Conservation (phyloP, 64 coral and sea anemone species). For the Exaiptasia diaphana region DNA sequence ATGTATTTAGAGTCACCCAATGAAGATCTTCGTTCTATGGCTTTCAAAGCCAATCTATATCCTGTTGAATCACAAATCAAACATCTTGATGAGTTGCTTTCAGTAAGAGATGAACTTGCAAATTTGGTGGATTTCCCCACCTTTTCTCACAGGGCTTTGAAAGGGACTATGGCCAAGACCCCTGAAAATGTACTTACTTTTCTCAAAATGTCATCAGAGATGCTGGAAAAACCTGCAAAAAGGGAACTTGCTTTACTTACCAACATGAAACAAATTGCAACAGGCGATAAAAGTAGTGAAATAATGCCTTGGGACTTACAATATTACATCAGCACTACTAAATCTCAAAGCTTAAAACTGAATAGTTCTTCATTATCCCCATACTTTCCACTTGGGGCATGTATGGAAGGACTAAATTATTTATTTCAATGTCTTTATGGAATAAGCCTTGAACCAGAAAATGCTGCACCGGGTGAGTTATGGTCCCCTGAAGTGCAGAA, state of each 20-base stretch:
- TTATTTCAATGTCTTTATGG: slow-evolving; percentile 82
- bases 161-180: slow-evolving; percentile 87
- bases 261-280: slow-evolving; percentile 56
- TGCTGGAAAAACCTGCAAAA: slow-evolving; percentile 68
- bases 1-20: slow-evolving; percentile 73
- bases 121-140: slow-evolving; percentile 75
- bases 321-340: slow-evolving; percentile 78
- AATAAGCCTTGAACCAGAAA: slow-evolving; percentile 63
- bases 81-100: slow-evolving; percentile 58
- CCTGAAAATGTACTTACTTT: slow-evolving; percentile 88
- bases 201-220: slow-evolving; percentile 53
- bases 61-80: slow-evolving; percentile 51
- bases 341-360: slow-evolving; percentile 57
- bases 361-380: slow-evolving; percentile 64
- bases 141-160: slow-evolving; percentile 74
- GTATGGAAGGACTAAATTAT: slow-evolving; percentile 88
- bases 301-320: slow-evolving; percentile 96
- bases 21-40: slow-evolving; percentile 65
- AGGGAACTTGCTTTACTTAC: slow-evolving; percentile 66
- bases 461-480: slow-evolving; percentile 74
- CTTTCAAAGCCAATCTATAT: slow-evolving; percentile 62
- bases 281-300: not conserved
- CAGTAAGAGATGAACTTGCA: slow-evolving; percentile 66
- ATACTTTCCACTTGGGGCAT: slow-evolving; percentile 91
- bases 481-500: slow-evolving; percentile 92